These are phyloP conservation scores for Dendrocopos noguchii DNA, from an alignment of 2,113 vertebrate genomes.

Conservation along the genomic window DNA sequence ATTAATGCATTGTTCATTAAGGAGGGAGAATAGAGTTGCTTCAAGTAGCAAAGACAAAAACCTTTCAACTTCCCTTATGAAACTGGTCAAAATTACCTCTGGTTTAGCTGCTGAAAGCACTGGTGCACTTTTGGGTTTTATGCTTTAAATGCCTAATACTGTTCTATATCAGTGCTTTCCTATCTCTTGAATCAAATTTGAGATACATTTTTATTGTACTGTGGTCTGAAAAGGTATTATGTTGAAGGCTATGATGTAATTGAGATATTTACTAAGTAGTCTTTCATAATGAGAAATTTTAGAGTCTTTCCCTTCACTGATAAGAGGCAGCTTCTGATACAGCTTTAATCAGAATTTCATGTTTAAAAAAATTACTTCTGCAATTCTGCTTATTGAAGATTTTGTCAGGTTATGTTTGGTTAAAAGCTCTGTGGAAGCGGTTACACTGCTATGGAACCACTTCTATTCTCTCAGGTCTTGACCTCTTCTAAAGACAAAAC, in stretches of 20 bases:
- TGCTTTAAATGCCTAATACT: not conserved
- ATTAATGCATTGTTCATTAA: not conserved
- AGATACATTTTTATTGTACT: not conserved
- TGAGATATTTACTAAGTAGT: not conserved
- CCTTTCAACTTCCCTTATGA: not conserved
- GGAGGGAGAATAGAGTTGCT: not conserved
- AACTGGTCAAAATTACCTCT: not conserved
- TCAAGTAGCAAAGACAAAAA: not conserved
- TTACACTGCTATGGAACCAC: not conserved
- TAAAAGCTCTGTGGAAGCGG: slow-evolving; percentile 15
- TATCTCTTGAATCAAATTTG: not conserved
- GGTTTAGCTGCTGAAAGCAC: not conserved
- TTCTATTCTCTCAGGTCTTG: slow-evolving; percentile 68
- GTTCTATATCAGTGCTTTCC: not conserved
- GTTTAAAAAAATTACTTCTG: not conserved
- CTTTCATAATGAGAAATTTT: not conserved
- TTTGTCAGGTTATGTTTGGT: not conserved
- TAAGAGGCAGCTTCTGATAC: not conserved
- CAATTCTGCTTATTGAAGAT: not conserved
- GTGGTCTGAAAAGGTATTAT: not conserved
- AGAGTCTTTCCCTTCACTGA: not conserved
- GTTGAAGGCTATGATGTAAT: not conserved
- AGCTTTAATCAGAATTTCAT: slow-evolving; percentile 9
- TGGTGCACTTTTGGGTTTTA: not conserved
- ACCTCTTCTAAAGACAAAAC: slow-evolving; percentile 73